These are phyloP conservation scores for Cygnus atratus DNA, from an alignment of 2,113 vertebrate genomes.

Conservation along the genomic window DNA sequence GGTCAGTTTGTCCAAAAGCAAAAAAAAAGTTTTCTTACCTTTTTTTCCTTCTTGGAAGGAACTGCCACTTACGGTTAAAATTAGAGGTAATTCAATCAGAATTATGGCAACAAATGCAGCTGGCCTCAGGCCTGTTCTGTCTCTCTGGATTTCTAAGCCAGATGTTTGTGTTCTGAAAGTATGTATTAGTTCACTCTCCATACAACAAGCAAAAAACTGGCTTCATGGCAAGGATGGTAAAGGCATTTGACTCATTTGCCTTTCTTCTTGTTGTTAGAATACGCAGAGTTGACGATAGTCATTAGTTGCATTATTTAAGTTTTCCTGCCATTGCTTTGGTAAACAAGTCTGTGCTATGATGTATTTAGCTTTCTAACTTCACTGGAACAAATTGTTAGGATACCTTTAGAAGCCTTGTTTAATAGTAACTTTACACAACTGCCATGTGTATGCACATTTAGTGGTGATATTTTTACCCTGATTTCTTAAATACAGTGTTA, in stretches of 20 bases:
- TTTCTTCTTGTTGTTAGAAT: background rate
- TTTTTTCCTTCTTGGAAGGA: slow-evolving; percentile 25
- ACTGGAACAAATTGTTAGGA: background rate
- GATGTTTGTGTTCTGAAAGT: background rate
- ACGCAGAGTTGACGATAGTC: background rate
- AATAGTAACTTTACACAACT: background rate
- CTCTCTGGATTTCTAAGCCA: slow-evolving; percentile 37
- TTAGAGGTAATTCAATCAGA: slow-evolving; percentile 29
- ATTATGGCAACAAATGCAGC: background rate
- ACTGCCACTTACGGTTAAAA: slow-evolving; percentile 48
- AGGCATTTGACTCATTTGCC: background rate
- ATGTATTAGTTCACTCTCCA: background rate
- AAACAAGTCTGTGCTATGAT: background rate
- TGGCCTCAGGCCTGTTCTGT: slow-evolving; percentile 47
- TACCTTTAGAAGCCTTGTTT: background rate
- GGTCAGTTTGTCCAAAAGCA: slow-evolving; percentile 21
- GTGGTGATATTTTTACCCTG: background rate
- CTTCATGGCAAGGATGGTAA: background rate
- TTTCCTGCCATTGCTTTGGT: background rate
- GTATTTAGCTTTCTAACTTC: background rate
- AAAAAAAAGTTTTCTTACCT: background rate
- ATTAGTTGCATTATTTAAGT: background rate
- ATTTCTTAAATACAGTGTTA: background rate
- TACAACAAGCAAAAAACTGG: background rate
- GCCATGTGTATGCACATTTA: background rate